These are phyloP conservation scores for Nysson spinosus DNA, from an alignment of 2,888 invertebrate genomes.

Conservation along the genomic window DNA sequence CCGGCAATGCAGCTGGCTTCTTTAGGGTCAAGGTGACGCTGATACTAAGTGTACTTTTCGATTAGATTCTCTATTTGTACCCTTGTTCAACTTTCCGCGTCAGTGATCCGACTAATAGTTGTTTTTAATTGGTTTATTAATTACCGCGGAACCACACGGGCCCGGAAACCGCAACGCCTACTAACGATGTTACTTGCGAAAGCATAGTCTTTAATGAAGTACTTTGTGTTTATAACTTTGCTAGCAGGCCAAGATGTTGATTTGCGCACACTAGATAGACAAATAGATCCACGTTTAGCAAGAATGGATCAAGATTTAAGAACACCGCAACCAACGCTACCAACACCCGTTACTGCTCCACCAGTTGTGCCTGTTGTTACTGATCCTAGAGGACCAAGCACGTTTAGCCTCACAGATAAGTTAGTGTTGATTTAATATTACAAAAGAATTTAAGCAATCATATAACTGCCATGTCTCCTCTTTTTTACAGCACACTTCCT, in stretches of 20 bases:
- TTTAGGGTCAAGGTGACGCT: too few relatives aligned
- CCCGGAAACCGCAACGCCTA: too few relatives aligned
- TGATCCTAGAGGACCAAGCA: constrained; percentile 62
- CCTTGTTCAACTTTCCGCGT: too few relatives aligned
- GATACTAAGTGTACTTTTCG: too few relatives aligned
- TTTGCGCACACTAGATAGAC: constrained; percentile 79
- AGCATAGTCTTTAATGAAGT: too few relatives aligned
- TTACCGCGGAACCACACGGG: too few relatives aligned
- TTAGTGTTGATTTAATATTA: constrained; percentile 49
- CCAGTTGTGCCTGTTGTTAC: constrained; percentile 56
- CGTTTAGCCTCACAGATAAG: constrained; percentile 73
- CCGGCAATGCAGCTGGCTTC: too few relatives aligned
- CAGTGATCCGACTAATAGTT: too few relatives aligned
- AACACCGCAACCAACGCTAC: constrained; percentile 75
- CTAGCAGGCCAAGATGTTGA: constrained; percentile 82
- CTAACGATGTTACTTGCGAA: too few relatives aligned
- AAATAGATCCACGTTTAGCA: constrained; percentile 78
- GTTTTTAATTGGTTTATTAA: too few relatives aligned
- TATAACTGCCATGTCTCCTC: constrained; percentile 36
- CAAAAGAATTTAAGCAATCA: constrained; percentile 5
- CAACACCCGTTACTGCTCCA: constrained; percentile 58
- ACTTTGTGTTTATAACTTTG: not conserved
- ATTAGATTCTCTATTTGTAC: too few relatives aligned
- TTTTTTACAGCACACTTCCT: constrained; percentile 72
- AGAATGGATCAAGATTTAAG: constrained; percentile 89